These are phyloP conservation scores for Pseudochromis fuscus DNA, from an alignment of 2,797 vertebrate genomes.

Conservation along the genomic window DNA sequence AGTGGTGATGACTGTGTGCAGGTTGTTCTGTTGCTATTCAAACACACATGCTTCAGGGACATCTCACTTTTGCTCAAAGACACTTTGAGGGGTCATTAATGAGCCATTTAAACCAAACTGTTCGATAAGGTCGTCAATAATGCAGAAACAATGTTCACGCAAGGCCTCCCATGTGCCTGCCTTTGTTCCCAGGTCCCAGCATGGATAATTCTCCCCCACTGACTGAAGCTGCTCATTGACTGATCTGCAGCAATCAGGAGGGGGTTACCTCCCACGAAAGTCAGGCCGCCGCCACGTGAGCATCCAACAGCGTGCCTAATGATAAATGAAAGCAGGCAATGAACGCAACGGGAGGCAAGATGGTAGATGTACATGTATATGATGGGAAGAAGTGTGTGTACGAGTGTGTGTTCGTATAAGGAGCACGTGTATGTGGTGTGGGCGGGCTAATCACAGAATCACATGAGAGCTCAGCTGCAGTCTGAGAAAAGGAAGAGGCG, in stretches of 20 bases:
- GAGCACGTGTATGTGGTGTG: conserved; percentile 63
- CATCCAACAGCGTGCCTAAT: conserved; percentile 5
- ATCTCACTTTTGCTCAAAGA: not conserved
- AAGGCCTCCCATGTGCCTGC: conserved; percentile 5
- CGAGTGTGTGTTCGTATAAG: conserved; percentile 17
- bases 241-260: conserved; percentile 49
- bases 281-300: conserved; percentile 43
- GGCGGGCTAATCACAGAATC: conserved; percentile 58
- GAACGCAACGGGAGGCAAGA: conserved; percentile 8
- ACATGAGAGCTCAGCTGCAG: conserved; percentile 40
- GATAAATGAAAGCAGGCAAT: conserved; percentile 31
- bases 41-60: not conserved
- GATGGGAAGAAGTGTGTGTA: conserved; percentile 2
- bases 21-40: not conserved
- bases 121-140: conserved; percentile 23
- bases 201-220: conserved; percentile 33
- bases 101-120: conserved; percentile 16
- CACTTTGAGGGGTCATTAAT: conserved; percentile 21
- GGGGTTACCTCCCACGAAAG: conserved; percentile 24
- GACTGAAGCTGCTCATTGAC: conserved; percentile 64
- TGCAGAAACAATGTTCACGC: conserved; percentile 36
- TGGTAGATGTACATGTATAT: conserved; percentile 1
- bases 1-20: not conserved
- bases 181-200: conserved; percentile 42
- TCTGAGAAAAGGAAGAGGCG: conserved; percentile 23